These are phyloP conservation scores for Urechis unicinctus DNA, from an alignment of 2,888 invertebrate genomes.

Conservation along the genomic window DNA sequence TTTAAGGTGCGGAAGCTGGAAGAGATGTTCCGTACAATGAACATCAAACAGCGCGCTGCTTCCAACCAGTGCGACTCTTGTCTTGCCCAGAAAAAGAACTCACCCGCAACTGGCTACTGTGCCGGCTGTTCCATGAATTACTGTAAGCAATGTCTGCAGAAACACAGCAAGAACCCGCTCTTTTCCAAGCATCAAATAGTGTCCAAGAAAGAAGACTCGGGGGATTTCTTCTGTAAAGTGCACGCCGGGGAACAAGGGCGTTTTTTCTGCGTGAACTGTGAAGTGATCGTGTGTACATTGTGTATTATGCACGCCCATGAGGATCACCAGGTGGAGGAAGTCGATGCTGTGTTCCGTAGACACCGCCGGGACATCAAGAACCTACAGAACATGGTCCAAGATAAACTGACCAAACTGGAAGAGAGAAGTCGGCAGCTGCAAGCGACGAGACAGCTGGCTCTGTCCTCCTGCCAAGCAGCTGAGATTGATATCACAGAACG, in stretches of 20 bases:
- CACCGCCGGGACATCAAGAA: conserved; percentile 18
- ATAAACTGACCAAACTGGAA: conserved; percentile 11
- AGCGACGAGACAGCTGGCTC: conserved; percentile 12
- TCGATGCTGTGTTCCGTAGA: conserved; percentile 13
- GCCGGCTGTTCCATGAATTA: conserved; percentile 21
- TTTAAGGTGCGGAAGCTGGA: conserved; percentile 26
- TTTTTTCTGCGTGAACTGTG: conserved; percentile 20
- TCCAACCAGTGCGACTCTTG: conserved; percentile 18
- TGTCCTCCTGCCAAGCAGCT: conserved; percentile 17
- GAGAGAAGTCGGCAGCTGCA: conserved; percentile 15
- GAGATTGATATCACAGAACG: conserved; percentile 20
- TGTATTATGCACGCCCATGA: conserved; percentile 24
- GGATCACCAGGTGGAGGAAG: conserved; percentile 19
- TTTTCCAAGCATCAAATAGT: conserved; percentile 19
- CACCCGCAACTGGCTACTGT: conserved; percentile 17
- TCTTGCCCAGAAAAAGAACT: conserved; percentile 15
- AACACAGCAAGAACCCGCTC: conserved; percentile 20
- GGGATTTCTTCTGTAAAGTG: conserved; percentile 18
- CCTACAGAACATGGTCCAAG: conserved; percentile 13
- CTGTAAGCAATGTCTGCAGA: conserved; percentile 17
- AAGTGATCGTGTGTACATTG: conserved; percentile 21
- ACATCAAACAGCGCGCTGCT: conserved; percentile 3
- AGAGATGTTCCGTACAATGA: conserved; percentile 23
- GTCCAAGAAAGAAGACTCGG: conserved; percentile 9
- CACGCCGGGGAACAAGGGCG: conserved; percentile 18